Evolutionary conservation across 2,888 invertebrate genomes (phyloP).

Genomic region (Heliconius ismenius): DNA sequence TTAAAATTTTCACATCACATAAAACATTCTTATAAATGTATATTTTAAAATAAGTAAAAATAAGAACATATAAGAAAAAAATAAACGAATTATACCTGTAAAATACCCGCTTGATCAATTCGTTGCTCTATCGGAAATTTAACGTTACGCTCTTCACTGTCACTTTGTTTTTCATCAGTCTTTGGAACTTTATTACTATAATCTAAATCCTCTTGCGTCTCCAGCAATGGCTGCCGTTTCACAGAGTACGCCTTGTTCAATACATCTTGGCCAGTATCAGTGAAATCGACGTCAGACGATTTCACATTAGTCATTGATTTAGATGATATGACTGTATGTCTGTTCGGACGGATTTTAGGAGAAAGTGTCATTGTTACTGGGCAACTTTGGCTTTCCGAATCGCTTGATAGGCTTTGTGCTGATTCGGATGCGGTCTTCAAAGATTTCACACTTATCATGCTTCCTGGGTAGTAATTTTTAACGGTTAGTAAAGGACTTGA

Average conservation of each 20-base stretch:
- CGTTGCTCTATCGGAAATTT: constrained; percentile 55
- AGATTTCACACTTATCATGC: constrained; percentile 84
- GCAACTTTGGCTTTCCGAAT: constrained; percentile 83
- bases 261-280: constrained; percentile 70
- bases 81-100: constrained; percentile 79
- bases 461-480: constrained; percentile 83
- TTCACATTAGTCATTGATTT: constrained; percentile 85
- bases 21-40: too few species aligned
- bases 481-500: constrained; percentile 86
- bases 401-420: constrained; percentile 85
- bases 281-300: constrained; percentile 73
- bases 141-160: constrained; percentile 54
- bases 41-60: neutral
- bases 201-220: constrained; percentile 70
- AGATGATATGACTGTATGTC: constrained; percentile 77
- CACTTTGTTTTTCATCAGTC: constrained; percentile 66
- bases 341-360: constrained; percentile 75
- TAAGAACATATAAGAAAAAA: neutral
- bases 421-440: constrained; percentile 84
- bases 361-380: constrained; percentile 77
- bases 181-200: constrained; percentile 80
- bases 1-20: too few species aligned
- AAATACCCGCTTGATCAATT: constrained; percentile 80
- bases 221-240: constrained; percentile 77
- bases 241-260: constrained; percentile 64